Conservation (phyloP, 2,113 vertebrate genomes). For the Dissostichus mawsoni region DNA sequence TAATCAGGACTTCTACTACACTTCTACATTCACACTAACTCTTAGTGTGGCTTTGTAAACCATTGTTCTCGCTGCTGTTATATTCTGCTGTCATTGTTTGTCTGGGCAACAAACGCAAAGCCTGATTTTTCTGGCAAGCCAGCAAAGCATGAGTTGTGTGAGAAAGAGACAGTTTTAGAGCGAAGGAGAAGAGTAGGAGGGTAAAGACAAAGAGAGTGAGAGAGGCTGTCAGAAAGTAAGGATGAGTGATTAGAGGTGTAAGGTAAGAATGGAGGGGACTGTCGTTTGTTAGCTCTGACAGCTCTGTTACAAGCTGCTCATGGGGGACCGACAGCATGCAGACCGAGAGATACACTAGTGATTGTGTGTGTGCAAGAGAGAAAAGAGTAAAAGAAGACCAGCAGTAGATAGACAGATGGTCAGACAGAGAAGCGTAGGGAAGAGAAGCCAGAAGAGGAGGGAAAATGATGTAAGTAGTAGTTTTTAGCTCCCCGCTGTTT, state of each 20-base stretch:
- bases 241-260: slow-evolving; percentile 60
- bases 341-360: background rate
- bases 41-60: slow-evolving; percentile 32
- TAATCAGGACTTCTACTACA: slow-evolving; percentile 2
- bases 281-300: slow-evolving; percentile 69
- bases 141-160: slow-evolving; percentile 30
- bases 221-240: slow-evolving; percentile 62
- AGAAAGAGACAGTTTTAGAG: slow-evolving; percentile 23
- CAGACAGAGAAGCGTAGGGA: slow-evolving; percentile 25
- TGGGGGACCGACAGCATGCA: slow-evolving; percentile 48
- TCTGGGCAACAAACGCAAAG: slow-evolving; percentile 47
- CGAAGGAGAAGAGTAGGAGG: background rate
- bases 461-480: slow-evolving; percentile 44
- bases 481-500: slow-evolving; percentile 59
- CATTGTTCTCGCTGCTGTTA: slow-evolving; percentile 34
- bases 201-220: slow-evolving; percentile 30
- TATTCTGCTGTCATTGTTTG: slow-evolving; percentile 45
- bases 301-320: slow-evolving; percentile 62
- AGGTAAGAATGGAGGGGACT: slow-evolving; percentile 37
- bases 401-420: slow-evolving; percentile 34
- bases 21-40: slow-evolving; percentile 31
- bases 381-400: slow-evolving; percentile 5
- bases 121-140: slow-evolving; percentile 15
- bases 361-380: background rate
- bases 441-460: slow-evolving; percentile 22